These are phyloP conservation scores for Oreochromis aureus DNA, from an alignment of 2,113 vertebrate species.

Conservation along the genomic window DNA sequence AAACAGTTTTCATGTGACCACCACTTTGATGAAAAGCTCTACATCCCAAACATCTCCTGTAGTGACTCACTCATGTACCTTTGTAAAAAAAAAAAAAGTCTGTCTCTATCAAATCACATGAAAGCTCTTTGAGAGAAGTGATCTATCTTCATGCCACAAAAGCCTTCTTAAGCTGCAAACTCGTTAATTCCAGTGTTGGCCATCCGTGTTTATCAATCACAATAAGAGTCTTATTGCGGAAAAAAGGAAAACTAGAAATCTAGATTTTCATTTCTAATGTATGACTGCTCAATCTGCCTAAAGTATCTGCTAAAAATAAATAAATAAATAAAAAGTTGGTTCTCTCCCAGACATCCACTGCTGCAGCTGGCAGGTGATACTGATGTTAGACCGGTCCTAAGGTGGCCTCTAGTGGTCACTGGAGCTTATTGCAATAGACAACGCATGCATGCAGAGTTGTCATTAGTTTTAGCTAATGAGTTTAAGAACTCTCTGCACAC, in stretches of 20 bases:
- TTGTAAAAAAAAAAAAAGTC: not conserved
- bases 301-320: not conserved
- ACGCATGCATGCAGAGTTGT: not conserved
- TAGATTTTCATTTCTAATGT: not conserved
- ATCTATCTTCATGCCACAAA: not conserved
- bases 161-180: not conserved
- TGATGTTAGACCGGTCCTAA: not conserved
- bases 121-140: not conserved
- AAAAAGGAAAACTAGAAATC: not conserved
- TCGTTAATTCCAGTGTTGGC: not conserved
- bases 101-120: not conserved
- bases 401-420: constrained; percentile 20
- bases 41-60: not conserved
- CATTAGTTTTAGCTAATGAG: not conserved
- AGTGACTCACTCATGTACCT: not conserved
- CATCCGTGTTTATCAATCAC: not conserved
- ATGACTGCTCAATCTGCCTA: not conserved
- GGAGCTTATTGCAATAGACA: not conserved
- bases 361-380: not conserved
- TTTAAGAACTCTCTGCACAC: not conserved
- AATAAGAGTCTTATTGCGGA: not conserved
- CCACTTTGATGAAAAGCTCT: not conserved
- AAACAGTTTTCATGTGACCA: not conserved
- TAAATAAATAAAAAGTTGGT: not conserved
- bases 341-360: not conserved